Base-by-base conservation (phyloP, 2,113 vertebrate species). In the Nanorana parkeri region DNA sequence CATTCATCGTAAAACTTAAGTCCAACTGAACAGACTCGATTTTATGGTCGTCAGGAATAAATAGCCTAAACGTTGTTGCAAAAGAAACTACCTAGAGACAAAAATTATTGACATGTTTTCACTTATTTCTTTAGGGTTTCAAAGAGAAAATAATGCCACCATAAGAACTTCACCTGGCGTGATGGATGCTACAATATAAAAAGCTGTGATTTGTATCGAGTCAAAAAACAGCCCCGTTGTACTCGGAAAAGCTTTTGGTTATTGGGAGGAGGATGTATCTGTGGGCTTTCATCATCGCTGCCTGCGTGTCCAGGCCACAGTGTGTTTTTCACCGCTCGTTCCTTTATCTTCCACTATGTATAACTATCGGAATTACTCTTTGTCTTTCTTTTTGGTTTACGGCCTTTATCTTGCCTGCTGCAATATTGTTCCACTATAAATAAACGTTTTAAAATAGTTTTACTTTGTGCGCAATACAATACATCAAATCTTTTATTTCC, bases 81-180 rank as follows among this genome's bases (percentile, higher is more conserved):
- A 74, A 73, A 74, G 47, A 74, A 73, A 74, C 68, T 55, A 74
- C 36, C 78, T 20, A 21, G 67, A 65, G 71, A 66, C 69, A 55
- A 74, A 81, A 81, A 81, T 81, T 75, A 81, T 74, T 74, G 80
- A 71, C 60, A 65, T 75, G 61, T 67, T 81, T 41, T 52, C 51
- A 81, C 69, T 81, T 81, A 81, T 81, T 81, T 75, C 80, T 81
- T 81, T 66, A 66, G 80, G 69, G 69, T 75, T 67, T 75, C 69
- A 66, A 56, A 81, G 80, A 75, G 56, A 81, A 71, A 81, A 58
- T 75, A 74, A 81, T 81, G 68, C 28, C 20, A 47, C 58, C 26
- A 56, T 75, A 75, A 75, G 61, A 75, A 81, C 63, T 74, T 81
- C 69, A 81, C 58, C 24, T 36, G 21, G 28, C n/a, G 36, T 75